phyloP scores from a whole-genome alignment of 2,888 invertebrate genomes.

The Hypolimnas misippus region DNA sequence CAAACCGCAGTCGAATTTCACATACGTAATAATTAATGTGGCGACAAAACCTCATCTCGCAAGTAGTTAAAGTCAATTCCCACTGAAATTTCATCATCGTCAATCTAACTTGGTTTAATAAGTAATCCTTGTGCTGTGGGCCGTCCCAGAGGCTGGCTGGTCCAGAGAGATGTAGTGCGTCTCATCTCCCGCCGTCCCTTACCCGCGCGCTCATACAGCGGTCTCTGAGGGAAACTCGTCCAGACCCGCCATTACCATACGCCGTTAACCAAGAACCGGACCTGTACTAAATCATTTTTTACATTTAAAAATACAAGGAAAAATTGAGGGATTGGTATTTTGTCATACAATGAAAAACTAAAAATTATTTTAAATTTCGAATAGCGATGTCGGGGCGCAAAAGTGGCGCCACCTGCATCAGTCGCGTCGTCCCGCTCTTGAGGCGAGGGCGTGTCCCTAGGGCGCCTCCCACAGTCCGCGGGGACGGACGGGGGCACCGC shows the following conservation, averaged over 20 bases:
- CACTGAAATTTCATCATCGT: conserved; percentile 83
- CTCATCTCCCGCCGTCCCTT: conserved; percentile 73
- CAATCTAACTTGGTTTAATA: conserved; percentile 80
- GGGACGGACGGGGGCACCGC: conserved; percentile 82
- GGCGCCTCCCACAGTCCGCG: conserved; percentile 82
- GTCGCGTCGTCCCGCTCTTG: conserved; percentile 78
- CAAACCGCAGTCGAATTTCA: conserved; percentile 39
- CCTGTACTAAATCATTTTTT: conserved; percentile 41
- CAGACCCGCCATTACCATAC: conserved; percentile 63
- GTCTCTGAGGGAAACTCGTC: conserved; percentile 72
- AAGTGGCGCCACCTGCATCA: conserved; percentile 75
- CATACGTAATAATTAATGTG: conserved; percentile 66
- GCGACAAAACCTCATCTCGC: conserved; percentile 73
- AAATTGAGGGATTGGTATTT: no score
- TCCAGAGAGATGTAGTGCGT: conserved; percentile 73
- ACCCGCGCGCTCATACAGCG: conserved; percentile 59
- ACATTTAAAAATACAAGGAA: conserved; percentile 44
- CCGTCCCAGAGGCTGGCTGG: conserved; percentile 68
- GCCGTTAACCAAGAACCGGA: conserved; percentile 50
- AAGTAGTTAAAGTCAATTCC: conserved; percentile 80
- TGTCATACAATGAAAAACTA: conserved; percentile 16
- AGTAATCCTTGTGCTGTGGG: conserved; percentile 75
- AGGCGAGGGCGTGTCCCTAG: conserved; percentile 84
- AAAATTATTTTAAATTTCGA: conserved; percentile 42
- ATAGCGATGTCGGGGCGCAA: conserved; percentile 38